These are phyloP conservation scores for Atrichornis clamosus DNA, from an alignment of 2,113 vertebrate genomes.

Conservation along the genomic window DNA sequence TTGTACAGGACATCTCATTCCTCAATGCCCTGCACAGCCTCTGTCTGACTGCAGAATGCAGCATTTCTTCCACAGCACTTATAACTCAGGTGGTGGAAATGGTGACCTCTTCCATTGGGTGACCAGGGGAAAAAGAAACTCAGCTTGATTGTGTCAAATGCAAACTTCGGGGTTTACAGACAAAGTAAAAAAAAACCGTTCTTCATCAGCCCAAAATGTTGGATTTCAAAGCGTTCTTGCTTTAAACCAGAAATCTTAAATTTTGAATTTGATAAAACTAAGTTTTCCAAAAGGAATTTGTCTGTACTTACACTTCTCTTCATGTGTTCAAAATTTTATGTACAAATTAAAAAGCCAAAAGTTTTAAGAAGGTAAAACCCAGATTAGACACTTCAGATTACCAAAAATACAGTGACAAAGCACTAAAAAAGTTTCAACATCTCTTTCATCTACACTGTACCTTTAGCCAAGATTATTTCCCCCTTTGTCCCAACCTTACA, in stretches of 20 bases:
- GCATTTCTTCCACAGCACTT: background rate
- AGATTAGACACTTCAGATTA: background rate
- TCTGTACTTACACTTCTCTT: background rate
- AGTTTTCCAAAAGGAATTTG: background rate
- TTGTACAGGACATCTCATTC: background rate
- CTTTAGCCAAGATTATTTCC: background rate
- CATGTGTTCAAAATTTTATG: background rate
- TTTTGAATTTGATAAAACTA: background rate
- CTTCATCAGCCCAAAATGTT: background rate
- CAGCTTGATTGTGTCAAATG: background rate
- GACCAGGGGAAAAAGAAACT: background rate
- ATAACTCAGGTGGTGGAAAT: background rate
- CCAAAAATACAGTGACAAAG: background rate
- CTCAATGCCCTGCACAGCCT: background rate
- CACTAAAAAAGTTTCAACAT: background rate
- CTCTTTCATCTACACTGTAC: background rate
- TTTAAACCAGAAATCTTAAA: background rate
- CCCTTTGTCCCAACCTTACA: background rate
- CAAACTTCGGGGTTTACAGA: background rate
- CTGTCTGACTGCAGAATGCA: background rate
- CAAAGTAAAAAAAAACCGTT: background rate
- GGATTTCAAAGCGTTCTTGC: background rate
- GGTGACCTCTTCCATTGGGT: background rate
- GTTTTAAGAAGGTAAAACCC: background rate
- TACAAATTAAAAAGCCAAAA: background rate